phyloP scores from a whole-genome alignment of 2,113 vertebrate genomes.

The Cynopterus brachyotis region DNA sequence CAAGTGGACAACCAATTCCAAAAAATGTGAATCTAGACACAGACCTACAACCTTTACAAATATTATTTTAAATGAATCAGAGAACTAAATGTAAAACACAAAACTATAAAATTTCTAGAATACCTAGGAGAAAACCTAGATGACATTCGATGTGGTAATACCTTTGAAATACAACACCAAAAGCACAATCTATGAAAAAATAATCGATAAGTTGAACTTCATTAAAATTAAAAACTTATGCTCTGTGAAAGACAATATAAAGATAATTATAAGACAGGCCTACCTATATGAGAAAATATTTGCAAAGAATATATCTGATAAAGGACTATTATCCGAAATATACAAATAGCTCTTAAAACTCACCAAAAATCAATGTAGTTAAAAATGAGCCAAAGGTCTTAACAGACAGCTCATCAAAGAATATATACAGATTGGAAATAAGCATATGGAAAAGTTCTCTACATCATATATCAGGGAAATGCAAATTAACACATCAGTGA shows the following conservation, averaged over 20 bases:
- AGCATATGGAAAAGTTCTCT: not conserved
- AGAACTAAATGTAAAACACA: not conserved
- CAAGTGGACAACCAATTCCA: not conserved
- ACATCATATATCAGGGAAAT: not conserved
- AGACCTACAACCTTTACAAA: not conserved
- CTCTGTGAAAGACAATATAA: not conserved
- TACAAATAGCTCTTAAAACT: not conserved
- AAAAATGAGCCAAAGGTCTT: not conserved
- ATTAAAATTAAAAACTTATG: not conserved
- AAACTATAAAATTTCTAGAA: not conserved
- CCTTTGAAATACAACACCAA: not conserved
- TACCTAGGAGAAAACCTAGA: not conserved
- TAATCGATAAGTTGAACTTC: not conserved
- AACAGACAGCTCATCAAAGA: not conserved
- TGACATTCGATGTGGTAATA: not conserved
- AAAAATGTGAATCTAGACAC: not conserved
- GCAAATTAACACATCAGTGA: not conserved
- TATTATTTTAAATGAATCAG: not conserved
- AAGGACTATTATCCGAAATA: not conserved
- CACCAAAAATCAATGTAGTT: not conserved
- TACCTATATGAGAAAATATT: not conserved
- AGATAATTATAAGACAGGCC: not conserved
- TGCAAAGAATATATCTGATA: not conserved
- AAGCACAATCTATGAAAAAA: not conserved
- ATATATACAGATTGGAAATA: not conserved